Percentiles rank a stretch among this genome's conserved stretches.
Evolutionary conservation across 2,113 vertebrate species (phyloP).

Genomic region (Scartelaos histophorus): DNA sequence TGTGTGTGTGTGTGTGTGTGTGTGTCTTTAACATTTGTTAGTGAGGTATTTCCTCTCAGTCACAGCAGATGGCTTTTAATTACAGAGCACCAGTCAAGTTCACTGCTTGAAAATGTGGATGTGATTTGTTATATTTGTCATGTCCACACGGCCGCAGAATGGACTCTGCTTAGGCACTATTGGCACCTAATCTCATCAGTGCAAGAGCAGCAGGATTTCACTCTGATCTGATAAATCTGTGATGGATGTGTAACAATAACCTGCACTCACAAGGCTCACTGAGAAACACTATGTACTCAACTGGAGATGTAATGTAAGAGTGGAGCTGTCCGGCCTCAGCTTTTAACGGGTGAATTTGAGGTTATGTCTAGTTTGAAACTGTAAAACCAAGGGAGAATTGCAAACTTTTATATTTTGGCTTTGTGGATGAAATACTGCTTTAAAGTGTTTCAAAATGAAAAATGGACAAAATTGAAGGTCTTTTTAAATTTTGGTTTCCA

Average conservation of each 20-base stretch:
- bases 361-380: too few relatives aligned
- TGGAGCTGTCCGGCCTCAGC: neutral
- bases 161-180: slow-evolving; percentile 4
- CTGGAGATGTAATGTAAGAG: neutral
- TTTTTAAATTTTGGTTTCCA: too few relatives aligned
- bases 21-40: slow-evolving; percentile 16
- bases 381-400: neutral
- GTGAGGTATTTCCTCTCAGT: slow-evolving; percentile 16
- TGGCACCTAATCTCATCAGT: slow-evolving; percentile 12
- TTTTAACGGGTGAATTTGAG: neutral
- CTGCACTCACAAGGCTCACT: neutral
- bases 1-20: too few relatives aligned
- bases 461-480: too few relatives aligned
- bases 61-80: slow-evolving; percentile 10
- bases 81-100: neutral
- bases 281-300: neutral
- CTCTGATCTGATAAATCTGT: slow-evolving; percentile 13
- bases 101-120: neutral
- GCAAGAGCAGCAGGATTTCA: slow-evolving; percentile 3
- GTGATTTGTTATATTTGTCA: slow-evolving; percentile 2
- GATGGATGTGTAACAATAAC: slow-evolving; percentile 12
- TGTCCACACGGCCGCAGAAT: neutral
- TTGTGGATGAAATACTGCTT: neutral
- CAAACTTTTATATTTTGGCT: neutral
- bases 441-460: too few relatives aligned